A percentile compares a stretch with the other conserved stretches of the same genome.
Conservation (phyloP, 1,140 invertebrate genomes). For the Drosophila serrata region DNA sequence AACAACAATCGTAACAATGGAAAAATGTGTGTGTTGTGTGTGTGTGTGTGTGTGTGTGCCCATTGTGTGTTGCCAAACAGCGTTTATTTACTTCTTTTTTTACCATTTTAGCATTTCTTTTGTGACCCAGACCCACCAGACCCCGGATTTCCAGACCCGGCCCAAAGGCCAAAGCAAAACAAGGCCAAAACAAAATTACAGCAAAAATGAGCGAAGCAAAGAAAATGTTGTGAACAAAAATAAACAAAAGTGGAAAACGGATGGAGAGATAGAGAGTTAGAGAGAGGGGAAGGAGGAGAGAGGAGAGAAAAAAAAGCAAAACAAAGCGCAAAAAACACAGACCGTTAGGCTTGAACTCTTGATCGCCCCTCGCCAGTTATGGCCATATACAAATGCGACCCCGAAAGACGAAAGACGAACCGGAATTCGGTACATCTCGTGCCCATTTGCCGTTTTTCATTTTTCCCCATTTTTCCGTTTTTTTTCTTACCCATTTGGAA, state of each 20-base stretch:
- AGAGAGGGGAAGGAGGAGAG: conserved; percentile 1
- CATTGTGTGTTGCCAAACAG: conserved; percentile 51
- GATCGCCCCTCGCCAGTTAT: conserved; percentile 34
- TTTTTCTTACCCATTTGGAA: conserved; percentile 20
- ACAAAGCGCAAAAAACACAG: conserved; percentile 15
- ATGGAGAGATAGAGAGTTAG: conserved; percentile 23
- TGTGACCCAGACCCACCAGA: conserved; percentile 58
- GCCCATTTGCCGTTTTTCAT: conserved; percentile 36
- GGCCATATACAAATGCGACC: conserved; percentile 50
- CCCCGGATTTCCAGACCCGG: conserved; percentile 19
- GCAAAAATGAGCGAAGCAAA: conserved; percentile 14
- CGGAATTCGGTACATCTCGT: conserved; percentile 47
- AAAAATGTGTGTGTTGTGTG: conserved; percentile 25
- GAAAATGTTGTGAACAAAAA: background rate
- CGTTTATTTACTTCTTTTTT: conserved; percentile 44
- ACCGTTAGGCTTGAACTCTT: conserved; percentile 63
- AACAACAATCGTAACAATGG: conserved; percentile 49
- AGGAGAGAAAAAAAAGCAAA: conserved; percentile 12
- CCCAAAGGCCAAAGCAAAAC: conserved; percentile 12
- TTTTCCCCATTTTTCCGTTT: conserved; percentile 12
- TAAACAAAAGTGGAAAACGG: background rate
- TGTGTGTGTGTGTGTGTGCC: conserved; percentile 13
- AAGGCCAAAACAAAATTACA: conserved; percentile 6
- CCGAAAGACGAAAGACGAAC: conserved; percentile 46
- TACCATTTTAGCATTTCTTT: conserved; percentile 67